Evolutionary conservation across 2,888 invertebrate genomes (phyloP), one percentile per base, ranked within the genome.

Genomic region (Drosophila dives): DNA sequence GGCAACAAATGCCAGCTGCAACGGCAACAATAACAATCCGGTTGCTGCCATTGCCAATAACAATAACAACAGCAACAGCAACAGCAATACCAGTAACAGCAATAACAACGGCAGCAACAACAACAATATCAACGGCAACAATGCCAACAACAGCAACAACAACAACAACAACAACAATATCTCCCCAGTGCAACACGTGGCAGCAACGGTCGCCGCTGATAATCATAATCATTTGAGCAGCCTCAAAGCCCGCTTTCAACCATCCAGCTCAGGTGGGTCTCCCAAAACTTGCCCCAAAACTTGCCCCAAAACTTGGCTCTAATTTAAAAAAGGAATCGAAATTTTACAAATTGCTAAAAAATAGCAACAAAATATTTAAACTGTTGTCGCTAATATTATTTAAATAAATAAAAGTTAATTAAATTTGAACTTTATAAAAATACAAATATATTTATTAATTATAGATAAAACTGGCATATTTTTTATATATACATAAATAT

Each of bases 161-260:
- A 77, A 2, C 58, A 84, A 15, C 61, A 84, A 10, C 59, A 83
- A 58, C 7, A n/a, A n/a, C n/a, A n/a, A n/a, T n/a, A 80, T 64
- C 20, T 66, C 86, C 40, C 82, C 88, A 0, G 92, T 83, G 79
- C 92, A 91, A 81, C 91, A 92, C 75, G 91, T 91, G 71, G 92
- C 91, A 72, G 91, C 87, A 72, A 91, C 88, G 5, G 90, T 89
- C 17, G 92, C 92, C 26, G 92, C 92, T 4, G 91, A 91, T 66
- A 90, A 90, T 80, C 91, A 91, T 48, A 90, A 81, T 50, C 90
- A 91, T 75, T 74, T 91, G 66, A 88, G 87, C 65, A 91, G 75
- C 64, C 79, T 91, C 40, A 91, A 91, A 56, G 86, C 89, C 8
- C 82, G 91, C 29, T 90, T 87, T 75, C 91, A 89, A 59, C 81